Evolutionary conservation across 2,113 vertebrate species (phyloP).

Genomic region (Colistium nudipinnis): DNA sequence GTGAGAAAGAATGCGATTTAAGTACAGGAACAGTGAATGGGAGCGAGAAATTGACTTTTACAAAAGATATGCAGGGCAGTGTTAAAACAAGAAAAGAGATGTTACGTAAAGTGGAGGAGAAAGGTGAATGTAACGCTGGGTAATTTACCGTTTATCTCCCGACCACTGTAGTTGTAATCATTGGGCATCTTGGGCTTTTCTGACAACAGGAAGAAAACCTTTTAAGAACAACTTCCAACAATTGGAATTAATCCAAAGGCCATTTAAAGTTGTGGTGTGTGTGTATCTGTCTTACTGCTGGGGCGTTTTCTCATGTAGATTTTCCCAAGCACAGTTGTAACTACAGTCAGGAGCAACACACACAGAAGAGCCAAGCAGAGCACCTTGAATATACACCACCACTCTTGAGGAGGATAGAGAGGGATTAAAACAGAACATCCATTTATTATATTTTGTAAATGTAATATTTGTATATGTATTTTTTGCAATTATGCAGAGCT

Average conservation of each 20-base stretch:
- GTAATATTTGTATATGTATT: no score
- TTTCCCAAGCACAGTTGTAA: constrained; percentile 33
- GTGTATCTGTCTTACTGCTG: constrained; percentile 45
- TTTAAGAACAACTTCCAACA: neutral
- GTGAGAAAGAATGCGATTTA: neutral
- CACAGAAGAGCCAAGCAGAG: constrained; percentile 68
- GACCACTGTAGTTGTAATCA: neutral
- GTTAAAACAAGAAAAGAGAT: neutral
- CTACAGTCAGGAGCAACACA: constrained; percentile 51
- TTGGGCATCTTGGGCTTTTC: constrained; percentile 19
- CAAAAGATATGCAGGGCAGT: neutral
- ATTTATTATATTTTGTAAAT: no score
- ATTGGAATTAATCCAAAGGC: neutral
- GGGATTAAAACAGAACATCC: neutral
- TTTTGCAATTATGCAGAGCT: no score
- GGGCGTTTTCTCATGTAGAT: constrained; percentile 9
- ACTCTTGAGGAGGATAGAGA: constrained; percentile 49
- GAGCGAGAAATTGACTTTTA: neutral
- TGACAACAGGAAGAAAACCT: constrained; percentile 20
- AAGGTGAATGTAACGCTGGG: neutral
- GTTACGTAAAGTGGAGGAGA: neutral
- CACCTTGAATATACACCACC: constrained; percentile 47
- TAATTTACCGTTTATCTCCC: constrained; percentile 47
- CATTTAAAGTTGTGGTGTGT: neutral
- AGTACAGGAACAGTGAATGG: neutral